phyloP scores from a whole-genome alignment of 2,113 vertebrate species.

The Heterotilapia buettikoferi region DNA sequence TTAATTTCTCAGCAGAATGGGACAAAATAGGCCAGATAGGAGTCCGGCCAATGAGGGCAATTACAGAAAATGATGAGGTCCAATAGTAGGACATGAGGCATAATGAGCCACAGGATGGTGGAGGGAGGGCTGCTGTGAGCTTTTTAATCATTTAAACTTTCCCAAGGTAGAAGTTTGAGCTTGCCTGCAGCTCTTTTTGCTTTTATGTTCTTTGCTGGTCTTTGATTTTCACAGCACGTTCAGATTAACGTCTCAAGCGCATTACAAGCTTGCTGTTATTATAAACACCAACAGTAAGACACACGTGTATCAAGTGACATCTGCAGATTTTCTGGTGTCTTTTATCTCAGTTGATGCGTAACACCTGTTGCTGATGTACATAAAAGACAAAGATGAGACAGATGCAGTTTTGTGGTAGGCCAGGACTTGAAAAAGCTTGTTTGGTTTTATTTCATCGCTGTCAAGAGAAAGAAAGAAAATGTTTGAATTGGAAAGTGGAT shows the following conservation, averaged over 20 bases:
- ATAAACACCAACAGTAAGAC: not conserved
- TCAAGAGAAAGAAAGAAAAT: not conserved
- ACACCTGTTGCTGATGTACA: constrained; percentile 4
- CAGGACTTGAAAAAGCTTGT: not conserved
- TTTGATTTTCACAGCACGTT: not conserved
- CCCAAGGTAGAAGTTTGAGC: constrained; percentile 19
- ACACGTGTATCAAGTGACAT: not conserved
- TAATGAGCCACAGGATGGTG: constrained; percentile 32
- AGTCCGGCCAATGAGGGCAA: constrained; percentile 43
- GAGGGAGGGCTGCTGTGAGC: not conserved
- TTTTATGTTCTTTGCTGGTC: not conserved
- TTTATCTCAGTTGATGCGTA: not conserved
- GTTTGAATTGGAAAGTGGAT: not conserved
- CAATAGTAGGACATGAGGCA: constrained; percentile 30
- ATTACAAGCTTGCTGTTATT: not conserved
- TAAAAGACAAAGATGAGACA: not conserved
- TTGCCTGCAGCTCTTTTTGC: not conserved
- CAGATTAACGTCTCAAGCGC: not conserved
- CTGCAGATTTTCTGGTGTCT: not conserved
- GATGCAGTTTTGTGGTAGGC: not conserved
- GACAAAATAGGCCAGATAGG: constrained; percentile 40
- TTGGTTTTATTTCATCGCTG: not conserved
- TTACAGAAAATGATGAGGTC: constrained; percentile 57
- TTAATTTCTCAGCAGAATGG: constrained; percentile 49
- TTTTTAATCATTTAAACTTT: constrained; percentile 48